Evolutionary conservation across 2,888 invertebrate species (phyloP).

Genomic region (Drosophila quinaria): DNA sequence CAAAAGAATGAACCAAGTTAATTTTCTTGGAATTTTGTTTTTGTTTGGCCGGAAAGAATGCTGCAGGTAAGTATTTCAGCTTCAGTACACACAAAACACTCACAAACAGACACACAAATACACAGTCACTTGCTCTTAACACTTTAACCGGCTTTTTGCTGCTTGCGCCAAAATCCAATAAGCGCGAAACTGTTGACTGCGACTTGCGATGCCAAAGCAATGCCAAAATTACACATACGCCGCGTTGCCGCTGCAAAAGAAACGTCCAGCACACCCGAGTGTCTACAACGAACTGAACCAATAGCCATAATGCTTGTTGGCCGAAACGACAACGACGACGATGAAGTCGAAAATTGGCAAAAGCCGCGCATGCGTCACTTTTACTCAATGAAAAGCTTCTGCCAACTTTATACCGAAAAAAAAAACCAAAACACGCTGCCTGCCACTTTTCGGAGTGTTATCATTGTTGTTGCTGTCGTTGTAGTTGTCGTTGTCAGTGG

Average conservation of each 20-base stretch:
- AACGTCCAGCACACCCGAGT: conserved; percentile 63
- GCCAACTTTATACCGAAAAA: conserved; percentile 66
- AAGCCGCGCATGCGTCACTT: conserved; percentile 66
- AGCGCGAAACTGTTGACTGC: conserved; percentile 49
- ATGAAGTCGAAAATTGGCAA: conserved; percentile 7
- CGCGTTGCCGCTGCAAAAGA: conserved; percentile 36
- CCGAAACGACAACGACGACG: conserved; percentile 3
- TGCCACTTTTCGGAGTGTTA: conserved; percentile 62
- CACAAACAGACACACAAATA: conserved; percentile 2
- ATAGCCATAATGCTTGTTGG: conserved; percentile 2
- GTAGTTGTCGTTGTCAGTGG: conserved; percentile 64
- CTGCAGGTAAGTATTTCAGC: conserved; percentile 42
- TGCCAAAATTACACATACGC: conserved; percentile 55
- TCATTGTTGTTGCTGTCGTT: conserved; percentile 27
- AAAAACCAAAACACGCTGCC: conserved; percentile 21
- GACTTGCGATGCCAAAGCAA: not conserved
- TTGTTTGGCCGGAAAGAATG: conserved; percentile 28
- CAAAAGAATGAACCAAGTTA: conserved; percentile 55
- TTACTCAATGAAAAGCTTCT: conserved; percentile 78
- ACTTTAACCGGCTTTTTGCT: conserved; percentile 73
- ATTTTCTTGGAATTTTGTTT: conserved; percentile 63
- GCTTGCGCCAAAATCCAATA: conserved; percentile 74
- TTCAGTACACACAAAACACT: conserved; percentile 19
- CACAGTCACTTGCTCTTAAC: conserved; percentile 39
- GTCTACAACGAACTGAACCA: conserved; percentile 71